These are phyloP conservation scores for Carabus problematicus DNA, from an alignment of 2,888 invertebrate species.

Conservation along the genomic window DNA sequence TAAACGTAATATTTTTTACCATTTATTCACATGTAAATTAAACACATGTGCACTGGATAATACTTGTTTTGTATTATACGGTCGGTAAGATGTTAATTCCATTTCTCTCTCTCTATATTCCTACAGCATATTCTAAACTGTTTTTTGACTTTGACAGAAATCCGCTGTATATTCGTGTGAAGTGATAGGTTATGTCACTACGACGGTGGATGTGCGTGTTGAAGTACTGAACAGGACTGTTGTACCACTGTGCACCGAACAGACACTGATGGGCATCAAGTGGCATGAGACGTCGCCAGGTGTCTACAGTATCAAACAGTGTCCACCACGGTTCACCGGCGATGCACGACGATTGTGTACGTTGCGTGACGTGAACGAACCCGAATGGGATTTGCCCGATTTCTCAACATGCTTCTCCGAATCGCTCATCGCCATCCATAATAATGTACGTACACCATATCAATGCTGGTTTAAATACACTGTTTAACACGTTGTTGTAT, in stretches of 20 bases:
- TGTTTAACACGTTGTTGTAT: too few species aligned
- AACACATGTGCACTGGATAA: background rate
- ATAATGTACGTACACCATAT: slow-evolving; percentile 65
- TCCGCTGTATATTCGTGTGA: slow-evolving; percentile 80
- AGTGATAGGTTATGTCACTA: slow-evolving; percentile 61
- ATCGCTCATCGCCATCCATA: slow-evolving; percentile 68
- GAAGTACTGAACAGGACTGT: slow-evolving; percentile 68
- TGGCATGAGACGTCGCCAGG: slow-evolving; percentile 79
- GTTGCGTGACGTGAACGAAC: slow-evolving; percentile 67
- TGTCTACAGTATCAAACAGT: slow-evolving; percentile 21
- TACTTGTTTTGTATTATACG: too few species aligned
- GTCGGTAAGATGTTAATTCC: too few species aligned
- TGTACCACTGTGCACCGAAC: slow-evolving; percentile 66
- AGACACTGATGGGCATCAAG: slow-evolving; percentile 57
- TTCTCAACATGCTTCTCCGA: slow-evolving; percentile 77
- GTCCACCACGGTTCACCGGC: slow-evolving; percentile 55
- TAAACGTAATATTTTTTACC: too few species aligned
- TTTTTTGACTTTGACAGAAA: slow-evolving; percentile 63
- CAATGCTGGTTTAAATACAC: too few species aligned
- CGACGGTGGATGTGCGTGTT: slow-evolving; percentile 70
- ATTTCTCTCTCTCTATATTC: too few species aligned
- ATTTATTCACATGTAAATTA: too few species aligned
- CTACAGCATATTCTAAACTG: too few species aligned
- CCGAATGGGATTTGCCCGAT: slow-evolving; percentile 78
- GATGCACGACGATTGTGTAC: slow-evolving; percentile 65